These are phyloP conservation scores for Agrypnus murinus DNA, from an alignment of 2,888 invertebrate genomes.

Conservation along the genomic window DNA sequence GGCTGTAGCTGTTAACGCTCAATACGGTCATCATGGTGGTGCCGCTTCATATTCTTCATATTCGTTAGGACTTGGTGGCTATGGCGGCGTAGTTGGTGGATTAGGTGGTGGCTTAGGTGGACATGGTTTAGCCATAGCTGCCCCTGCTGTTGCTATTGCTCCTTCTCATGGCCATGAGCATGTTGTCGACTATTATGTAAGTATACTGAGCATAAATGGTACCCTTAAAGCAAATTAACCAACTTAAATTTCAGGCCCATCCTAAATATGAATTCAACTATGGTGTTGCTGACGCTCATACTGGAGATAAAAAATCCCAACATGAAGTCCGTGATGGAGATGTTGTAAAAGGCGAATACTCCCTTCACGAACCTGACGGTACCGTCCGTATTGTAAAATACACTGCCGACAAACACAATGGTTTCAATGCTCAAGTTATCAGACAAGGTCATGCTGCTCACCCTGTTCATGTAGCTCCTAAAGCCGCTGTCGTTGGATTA, in stretches of 20 bases:
- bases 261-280: constrained; percentile 77
- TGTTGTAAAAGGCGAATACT: constrained; percentile 72
- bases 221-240: no score
- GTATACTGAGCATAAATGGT: background rate
- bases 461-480: constrained; percentile 50
- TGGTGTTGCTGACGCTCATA: constrained; percentile 75
- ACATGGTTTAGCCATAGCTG: background rate
- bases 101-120: constrained; percentile 15
- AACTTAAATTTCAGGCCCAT: constrained; percentile 72
- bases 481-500: constrained; percentile 33
- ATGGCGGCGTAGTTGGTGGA: constrained; percentile 8
- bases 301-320: constrained; percentile 75
- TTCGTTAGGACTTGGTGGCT: background rate
- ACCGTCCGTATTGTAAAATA: constrained; percentile 73
- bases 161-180: constrained; percentile 57
- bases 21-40: background rate
- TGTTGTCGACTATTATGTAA: constrained; percentile 30
- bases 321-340: constrained; percentile 74
- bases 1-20: background rate
- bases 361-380: constrained; percentile 73
- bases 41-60: constrained; percentile 1
- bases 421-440: constrained; percentile 64
- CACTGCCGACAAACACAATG: constrained; percentile 72
- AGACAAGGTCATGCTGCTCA: constrained; percentile 53
- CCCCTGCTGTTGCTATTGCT: constrained; percentile 17